Conservation (phyloP, 2,113 vertebrate genomes). For the Empidonax traillii region DNA sequence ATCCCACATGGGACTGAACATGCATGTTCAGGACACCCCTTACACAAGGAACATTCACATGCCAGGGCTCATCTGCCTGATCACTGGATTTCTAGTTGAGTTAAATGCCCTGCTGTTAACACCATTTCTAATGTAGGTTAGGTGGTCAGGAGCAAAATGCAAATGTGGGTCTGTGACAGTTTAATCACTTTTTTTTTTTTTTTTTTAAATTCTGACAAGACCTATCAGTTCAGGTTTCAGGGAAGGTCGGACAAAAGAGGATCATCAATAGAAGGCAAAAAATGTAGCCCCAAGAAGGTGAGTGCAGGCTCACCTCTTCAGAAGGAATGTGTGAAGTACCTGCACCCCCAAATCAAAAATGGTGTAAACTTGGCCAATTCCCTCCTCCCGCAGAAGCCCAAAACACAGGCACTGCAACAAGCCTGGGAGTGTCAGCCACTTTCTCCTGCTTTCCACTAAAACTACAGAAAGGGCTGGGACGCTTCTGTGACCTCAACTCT, state of each 20-base stretch:
- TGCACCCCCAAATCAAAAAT: background rate
- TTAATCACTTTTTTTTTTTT: background rate
- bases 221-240: background rate
- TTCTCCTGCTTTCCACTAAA: background rate
- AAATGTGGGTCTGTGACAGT: background rate
- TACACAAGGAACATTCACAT: accelerated
- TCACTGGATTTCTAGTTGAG: background rate
- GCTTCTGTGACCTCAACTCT: background rate
- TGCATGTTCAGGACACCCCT: background rate
- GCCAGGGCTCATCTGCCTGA: background rate
- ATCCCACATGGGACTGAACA: background rate
- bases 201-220: background rate
- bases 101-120: background rate
- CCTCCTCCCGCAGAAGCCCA: background rate
- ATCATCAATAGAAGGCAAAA: background rate
- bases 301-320: background rate
- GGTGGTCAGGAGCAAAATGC: background rate
- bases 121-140: background rate
- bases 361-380: background rate
- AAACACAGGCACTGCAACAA: background rate
- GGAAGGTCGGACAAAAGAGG: background rate
- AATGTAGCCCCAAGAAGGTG: background rate
- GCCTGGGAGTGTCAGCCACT: background rate
- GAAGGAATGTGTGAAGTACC: background rate
- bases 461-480: background rate